These are phyloP conservation scores for Geococcyx californianus DNA, from an alignment of 2,113 vertebrate species.

Conservation along the genomic window DNA sequence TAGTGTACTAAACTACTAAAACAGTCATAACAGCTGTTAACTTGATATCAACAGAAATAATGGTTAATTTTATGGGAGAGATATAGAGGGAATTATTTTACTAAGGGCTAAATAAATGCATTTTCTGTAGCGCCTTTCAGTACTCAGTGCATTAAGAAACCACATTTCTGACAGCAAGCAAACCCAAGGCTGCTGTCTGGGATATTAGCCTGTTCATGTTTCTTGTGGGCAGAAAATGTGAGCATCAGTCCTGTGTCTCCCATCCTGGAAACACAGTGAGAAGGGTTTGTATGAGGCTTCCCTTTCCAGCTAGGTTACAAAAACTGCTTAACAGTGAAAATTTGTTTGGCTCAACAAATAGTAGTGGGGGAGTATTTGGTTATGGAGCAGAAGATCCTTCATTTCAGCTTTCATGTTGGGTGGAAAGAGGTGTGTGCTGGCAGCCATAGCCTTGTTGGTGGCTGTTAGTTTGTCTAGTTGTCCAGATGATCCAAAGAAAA, in stretches of 20 bases:
- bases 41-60: conserved; percentile 1
- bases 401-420: not conserved
- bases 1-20: not conserved
- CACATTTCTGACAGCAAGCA: not conserved
- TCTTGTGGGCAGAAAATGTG: not conserved
- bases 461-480: not conserved
- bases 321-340: not conserved
- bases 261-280: not conserved
- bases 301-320: not conserved
- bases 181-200: not conserved
- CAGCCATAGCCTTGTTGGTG: not conserved
- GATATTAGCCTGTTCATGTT: not conserved
- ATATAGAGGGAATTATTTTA: not conserved
- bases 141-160: not conserved
- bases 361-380: accelerated
- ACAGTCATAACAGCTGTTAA: not conserved
- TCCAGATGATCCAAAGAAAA: not conserved
- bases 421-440: not conserved
- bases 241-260: not conserved
- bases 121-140: not conserved
- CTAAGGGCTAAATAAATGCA: not conserved
- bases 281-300: not conserved
- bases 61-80: not conserved
- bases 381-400: not conserved
- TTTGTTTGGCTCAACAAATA: not conserved